A percentile compares a stretch with the other conserved stretches of the same genome.
Evolutionary conservation across 2,797 vertebrate genomes (phyloP).

Genomic region (Mareca strepera): DNA sequence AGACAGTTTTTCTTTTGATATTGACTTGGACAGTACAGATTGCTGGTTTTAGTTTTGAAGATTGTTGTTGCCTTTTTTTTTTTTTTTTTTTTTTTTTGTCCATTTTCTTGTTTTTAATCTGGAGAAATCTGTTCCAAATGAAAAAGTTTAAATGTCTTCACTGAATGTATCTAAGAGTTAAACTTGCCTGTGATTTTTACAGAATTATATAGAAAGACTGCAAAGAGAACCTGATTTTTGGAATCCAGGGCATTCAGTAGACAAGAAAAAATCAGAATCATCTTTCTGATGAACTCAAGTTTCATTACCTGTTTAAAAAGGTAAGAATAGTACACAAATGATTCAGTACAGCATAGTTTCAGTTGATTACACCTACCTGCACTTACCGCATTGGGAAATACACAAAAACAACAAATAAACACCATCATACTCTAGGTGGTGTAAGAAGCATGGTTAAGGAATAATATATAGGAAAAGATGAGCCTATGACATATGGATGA

Average conservation of each 20-base stretch:
- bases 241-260: neutral
- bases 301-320: neutral
- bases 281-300: neutral
- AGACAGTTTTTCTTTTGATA: conserved; percentile 10
- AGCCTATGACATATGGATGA: neutral
- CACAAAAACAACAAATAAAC: neutral
- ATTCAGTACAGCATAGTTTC: neutral
- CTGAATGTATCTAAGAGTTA: neutral
- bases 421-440: fast-evolving
- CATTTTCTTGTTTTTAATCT: neutral
- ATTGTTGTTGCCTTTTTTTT: neutral
- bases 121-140: neutral
- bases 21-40: neutral
- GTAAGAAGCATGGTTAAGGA: neutral
- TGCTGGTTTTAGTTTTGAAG: neutral
- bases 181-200: neutral
- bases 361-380: neutral
- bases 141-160: neutral
- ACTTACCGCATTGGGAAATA: neutral
- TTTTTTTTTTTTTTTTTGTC: neutral
- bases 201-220: neutral
- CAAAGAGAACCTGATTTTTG: neutral
- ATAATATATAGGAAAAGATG: neutral
- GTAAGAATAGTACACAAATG: neutral
- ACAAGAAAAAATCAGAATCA: neutral